phyloP scores from a whole-genome alignment of 1,140 invertebrate species.

The Forficula auricularia region DNA sequence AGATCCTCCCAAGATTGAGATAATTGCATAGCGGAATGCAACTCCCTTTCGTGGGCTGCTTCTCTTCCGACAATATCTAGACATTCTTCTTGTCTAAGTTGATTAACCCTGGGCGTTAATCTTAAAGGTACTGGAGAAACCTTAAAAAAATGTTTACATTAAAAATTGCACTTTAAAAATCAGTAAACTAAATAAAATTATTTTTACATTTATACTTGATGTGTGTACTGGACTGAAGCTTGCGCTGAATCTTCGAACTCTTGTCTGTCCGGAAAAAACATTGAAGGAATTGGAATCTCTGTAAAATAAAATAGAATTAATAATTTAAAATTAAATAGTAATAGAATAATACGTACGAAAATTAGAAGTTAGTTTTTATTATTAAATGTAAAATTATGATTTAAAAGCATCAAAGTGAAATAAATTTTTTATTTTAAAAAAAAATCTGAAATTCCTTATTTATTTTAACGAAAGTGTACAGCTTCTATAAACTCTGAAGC shows the following conservation, averaged over 20 bases:
- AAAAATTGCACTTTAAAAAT: neutral
- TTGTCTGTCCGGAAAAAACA: conserved; percentile 36
- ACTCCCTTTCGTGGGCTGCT: conserved; percentile 73
- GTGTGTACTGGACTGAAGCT: conserved; percentile 52
- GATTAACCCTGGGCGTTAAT: conserved; percentile 62
- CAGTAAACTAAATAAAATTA: neutral
- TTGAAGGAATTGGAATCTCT: conserved; percentile 35
- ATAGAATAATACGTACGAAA: no score
- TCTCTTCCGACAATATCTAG: conserved; percentile 61
- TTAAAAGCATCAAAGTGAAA: no score
- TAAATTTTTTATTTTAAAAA: no score
- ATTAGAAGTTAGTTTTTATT: no score
- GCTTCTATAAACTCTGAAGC: no score
- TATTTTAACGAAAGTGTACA: no score
- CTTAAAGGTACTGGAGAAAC: conserved; percentile 37
- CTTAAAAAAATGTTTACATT: conserved; percentile 5
- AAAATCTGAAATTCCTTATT: no score
- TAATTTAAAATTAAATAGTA: conserved; percentile 6
- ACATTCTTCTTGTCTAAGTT: conserved; percentile 73
- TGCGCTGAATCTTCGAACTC: conserved; percentile 63
- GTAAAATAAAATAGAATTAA: conserved; percentile 15
- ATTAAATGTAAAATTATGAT: no score
- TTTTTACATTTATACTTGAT: conserved; percentile 29
- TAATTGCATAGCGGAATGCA: conserved; percentile 74
- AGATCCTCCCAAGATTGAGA: conserved; percentile 81